Evolutionary conservation across 2,113 vertebrate species (phyloP), one percentile per base, ranked within the genome.

Genomic region (Natator depressus): DNA sequence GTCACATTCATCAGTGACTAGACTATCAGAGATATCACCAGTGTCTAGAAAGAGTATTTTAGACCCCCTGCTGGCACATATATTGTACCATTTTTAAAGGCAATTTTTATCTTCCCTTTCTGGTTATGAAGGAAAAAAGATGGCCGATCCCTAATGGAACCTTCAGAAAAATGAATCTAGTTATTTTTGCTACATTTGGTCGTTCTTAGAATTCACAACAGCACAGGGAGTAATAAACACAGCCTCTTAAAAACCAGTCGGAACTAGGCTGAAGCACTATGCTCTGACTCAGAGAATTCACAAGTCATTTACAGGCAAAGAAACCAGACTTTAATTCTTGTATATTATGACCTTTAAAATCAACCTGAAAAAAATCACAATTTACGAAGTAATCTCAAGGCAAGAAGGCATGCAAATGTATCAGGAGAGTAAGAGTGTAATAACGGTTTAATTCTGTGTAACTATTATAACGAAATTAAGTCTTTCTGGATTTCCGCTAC

Each of bases 401-500:
- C n/a, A 85, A 91, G 42, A 4, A 46, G 92, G 76, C 29, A 86
- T 69, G 82, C 83, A 80, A 92, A 92, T 87, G 69, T 92, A 94
- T 85, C 7, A 0, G 55, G 42, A 47, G 62, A 90, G 78, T 19
- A 29, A 50, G 16, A 94, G 80, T 46, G 94, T 94, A 94, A 88
- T 87, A 93, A 93, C 95, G 79, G 95, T 93, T 92, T 84, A 5
- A 93, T 96, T 88, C 82, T 89, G 92, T 89, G 59, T 82, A 93
- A 91, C 87, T 89, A 96, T 95, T 84, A 93, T 79, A 97, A 91
- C 14, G 5, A 96, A 96, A 95, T 96, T 59, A 90, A 91, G 83
- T 57, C 57, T 93, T 95, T 91, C 90, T 95, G 94, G 89, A 92
- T 95, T 95, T 94, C 91, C 78, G 88, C 47, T 83, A 82, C 89